Evolutionary conservation across 2,888 invertebrate species (phyloP).

Genomic region (Eupithecia exiguata): DNA sequence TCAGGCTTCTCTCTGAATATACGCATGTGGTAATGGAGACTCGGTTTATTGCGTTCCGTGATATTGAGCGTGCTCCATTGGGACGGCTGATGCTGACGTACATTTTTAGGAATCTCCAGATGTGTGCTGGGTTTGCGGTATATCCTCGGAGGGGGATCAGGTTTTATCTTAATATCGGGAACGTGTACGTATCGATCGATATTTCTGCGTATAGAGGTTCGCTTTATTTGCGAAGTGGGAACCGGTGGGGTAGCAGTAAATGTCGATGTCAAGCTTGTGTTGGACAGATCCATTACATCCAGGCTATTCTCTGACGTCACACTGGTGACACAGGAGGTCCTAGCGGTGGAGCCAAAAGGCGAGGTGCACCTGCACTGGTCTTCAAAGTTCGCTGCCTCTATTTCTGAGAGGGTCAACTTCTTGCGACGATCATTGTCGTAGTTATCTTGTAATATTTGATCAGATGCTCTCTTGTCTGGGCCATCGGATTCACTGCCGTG

Average conservation of each 20-base stretch:
- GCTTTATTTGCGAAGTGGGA: conserved; percentile 77
- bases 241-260: conserved; percentile 76
- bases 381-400: conserved; percentile 85
- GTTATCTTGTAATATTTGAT: conserved; percentile 62
- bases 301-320: conserved; percentile 83
- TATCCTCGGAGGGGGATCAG: conserved; percentile 76
- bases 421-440: conserved; percentile 65
- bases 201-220: conserved; percentile 77
- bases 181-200: conserved; percentile 73
- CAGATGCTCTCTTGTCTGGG: conserved; percentile 63
- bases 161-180: conserved; percentile 75
- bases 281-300: conserved; percentile 81
- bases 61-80: conserved; percentile 81
- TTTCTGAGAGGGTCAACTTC: conserved; percentile 82
- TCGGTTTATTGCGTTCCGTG: conserved; percentile 76
- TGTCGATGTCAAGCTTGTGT: conserved; percentile 80
- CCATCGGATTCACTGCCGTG: conserved; percentile 73
- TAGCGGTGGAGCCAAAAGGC: conserved; percentile 88
- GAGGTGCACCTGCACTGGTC: conserved; percentile 89
- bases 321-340: conserved; percentile 85
- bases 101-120: conserved; percentile 77
- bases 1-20: conserved; percentile 74
- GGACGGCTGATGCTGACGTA: conserved; percentile 69
- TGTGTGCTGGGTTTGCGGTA: conserved; percentile 78
- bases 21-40: conserved; percentile 81